phyloP scores from a whole-genome alignment of 2,113 vertebrate species.

The Myrmophylax atrothorax region DNA sequence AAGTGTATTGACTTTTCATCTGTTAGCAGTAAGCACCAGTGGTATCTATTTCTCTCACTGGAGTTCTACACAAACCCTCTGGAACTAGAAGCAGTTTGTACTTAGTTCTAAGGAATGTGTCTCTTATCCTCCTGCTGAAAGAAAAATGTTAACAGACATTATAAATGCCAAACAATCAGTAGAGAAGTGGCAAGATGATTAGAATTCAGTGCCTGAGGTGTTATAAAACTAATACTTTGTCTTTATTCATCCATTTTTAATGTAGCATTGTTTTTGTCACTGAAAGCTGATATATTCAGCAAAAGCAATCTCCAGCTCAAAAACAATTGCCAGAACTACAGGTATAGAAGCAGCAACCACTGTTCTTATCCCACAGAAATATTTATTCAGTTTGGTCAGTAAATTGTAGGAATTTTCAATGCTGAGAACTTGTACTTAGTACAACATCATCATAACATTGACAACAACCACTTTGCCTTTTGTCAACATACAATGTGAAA shows the following conservation, averaged over 20 bases:
- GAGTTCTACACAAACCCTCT: background rate
- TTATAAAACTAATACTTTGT: background rate
- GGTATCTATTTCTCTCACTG: background rate
- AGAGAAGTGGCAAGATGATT: background rate
- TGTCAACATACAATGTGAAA: conserved; percentile 54
- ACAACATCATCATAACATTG: conserved; percentile 39
- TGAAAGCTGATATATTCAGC: background rate
- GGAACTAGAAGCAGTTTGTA: background rate
- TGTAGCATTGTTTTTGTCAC: background rate
- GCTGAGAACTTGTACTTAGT: conserved; percentile 45
- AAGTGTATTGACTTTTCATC: background rate
- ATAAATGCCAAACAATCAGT: background rate
- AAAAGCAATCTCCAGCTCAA: background rate
- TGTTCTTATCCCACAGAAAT: conserved; percentile 45
- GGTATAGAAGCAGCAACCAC: background rate
- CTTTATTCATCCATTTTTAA: background rate
- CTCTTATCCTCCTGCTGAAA: background rate
- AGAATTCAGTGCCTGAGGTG: background rate
- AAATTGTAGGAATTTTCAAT: conserved; percentile 29
- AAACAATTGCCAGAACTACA: background rate
- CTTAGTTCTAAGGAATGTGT: background rate
- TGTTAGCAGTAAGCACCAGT: background rate
- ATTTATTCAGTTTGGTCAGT: conserved; percentile 74
- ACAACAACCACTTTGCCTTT: conserved; percentile 61
- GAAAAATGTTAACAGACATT: background rate